Evolutionary conservation across 2,888 invertebrate genomes (phyloP), one percentile per base, ranked within the genome.

Genomic region (Lithodes maja): DNA sequence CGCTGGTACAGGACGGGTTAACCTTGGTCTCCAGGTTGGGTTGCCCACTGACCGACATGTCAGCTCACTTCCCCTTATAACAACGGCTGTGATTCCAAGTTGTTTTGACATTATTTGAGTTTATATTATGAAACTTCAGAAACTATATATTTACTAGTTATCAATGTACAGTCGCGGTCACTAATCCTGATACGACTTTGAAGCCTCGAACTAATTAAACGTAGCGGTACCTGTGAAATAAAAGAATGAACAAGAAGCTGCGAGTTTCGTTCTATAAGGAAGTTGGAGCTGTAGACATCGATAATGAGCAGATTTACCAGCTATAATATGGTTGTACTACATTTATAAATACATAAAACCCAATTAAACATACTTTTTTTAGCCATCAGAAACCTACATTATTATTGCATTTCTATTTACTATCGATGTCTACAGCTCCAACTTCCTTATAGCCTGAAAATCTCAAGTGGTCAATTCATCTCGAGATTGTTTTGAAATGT

Each of bases 31-130:
- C 7, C 15, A 61, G 15, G 68, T 15, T 61, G 15, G 68, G 7
- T 7, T 61, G 7, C 15, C 9, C 15, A 61, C 15, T 7, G 1
- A 15, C 9, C 68, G 1, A 7, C 15, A n/a, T 71, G 71, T 71
- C 71, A 71, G 50, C 69, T 69, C 82, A 12, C 69, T 82, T 81
- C 69, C 82, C 82, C 69, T 33, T 69, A n/a, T 71, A 82, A 82
- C 82, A 82, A 82, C 33, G 82, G 82, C 82, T 82, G 82, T 82
- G 82, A 82, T 82, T 82, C 33, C 82, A 82, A 82, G 68, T 82
- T 82, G 82, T 69, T 82, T 82, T 71, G 7, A 71, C 71, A n/a
- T 71, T 61, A 61, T n/a, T n/a, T 71, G 15, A n/a, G 17, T 71
- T 71, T 17, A 71, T 5, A n/a, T 71, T 71, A 71, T 71, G 5